Conservation (phyloP, 2,113 vertebrate species). For the Eonycteris spelaea region DNA sequence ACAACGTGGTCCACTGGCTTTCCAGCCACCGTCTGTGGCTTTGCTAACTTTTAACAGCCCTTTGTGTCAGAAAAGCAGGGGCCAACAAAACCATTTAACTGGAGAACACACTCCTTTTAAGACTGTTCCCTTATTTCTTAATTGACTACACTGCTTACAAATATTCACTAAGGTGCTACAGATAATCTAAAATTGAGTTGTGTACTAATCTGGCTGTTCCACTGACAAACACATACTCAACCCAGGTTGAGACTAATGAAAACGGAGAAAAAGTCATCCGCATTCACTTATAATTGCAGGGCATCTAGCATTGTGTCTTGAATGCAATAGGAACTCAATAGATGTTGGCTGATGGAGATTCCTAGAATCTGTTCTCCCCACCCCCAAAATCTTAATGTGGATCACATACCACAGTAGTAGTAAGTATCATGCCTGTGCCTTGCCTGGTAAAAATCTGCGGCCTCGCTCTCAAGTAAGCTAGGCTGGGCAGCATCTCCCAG, state of each 20-base stretch:
- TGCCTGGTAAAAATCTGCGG: not conserved
- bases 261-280: not conserved
- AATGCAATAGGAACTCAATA: not conserved
- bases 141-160: not conserved
- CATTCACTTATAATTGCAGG: not conserved
- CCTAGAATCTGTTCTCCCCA: not conserved
- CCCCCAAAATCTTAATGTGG: not conserved
- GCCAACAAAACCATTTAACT: not conserved
- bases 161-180: not conserved
- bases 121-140: not conserved
- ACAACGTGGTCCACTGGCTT: not conserved
- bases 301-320: not conserved
- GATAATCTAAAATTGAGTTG: not conserved
- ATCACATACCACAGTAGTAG: not conserved
- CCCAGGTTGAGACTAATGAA: not conserved
- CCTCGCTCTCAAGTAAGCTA: not conserved
- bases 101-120: not conserved
- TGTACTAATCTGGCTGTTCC: not conserved
- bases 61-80: not conserved
- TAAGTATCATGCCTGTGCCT: not conserved
- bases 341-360: not conserved
- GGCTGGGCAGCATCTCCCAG: not conserved
- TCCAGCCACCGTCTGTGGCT: not conserved
- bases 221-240: not conserved
- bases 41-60: constrained; percentile 34